Base-by-base conservation (phyloP, 2,113 vertebrate genomes). In the Rallus limicola region DNA sequence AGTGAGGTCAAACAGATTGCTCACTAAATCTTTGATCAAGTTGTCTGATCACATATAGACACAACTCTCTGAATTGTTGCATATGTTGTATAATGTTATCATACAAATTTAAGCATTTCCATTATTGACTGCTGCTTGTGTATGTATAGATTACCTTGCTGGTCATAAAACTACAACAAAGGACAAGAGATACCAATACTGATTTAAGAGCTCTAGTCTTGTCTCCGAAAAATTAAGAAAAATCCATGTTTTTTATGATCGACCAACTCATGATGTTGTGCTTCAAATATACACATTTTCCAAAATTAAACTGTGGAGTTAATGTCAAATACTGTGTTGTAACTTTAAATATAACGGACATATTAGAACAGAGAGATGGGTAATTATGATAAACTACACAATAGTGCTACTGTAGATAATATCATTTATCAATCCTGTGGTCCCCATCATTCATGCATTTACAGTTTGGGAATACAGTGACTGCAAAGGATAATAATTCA, bases 381-480 rank as follows among this genome's bases (percentile, higher is more conserved):
- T 97, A 96, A 97, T 97, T 96, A 98, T 97, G 90, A 97, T 97
- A 96, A 98, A 93, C 90, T 98, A 97, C 91, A 96, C 97, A 97
- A 97, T 93, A 97, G 95, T 97, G 92, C 91, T 97, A 97, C 96
- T 93, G 94, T 33, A 97, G 93, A 96, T 96, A 97, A 96, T 97
- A 97, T 96, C 56, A 97, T 97, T 97, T 98, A 96, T 97, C 97
- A 98, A 95, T 95, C 97, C 96, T 97, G 93, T 96, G 91, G 74
- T 98, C 90, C 94, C 92, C 97, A 93, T 98, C 96, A 97, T 95
- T 97, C 94, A 97, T 97, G 96, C 92, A 97, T 96, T 98, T 97
- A 97, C 82, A 97, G 68, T 97, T 97, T 93, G 91, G 96, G 80
- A 97, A 96, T 97, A 97, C 71, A 97, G 89, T 95, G 96, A 96